A percentile compares a stretch with the other conserved stretches of the same genome.
Evolutionary conservation across 1,140 invertebrate genomes (phyloP).

Genomic region (Aradophagus sp.): DNA sequence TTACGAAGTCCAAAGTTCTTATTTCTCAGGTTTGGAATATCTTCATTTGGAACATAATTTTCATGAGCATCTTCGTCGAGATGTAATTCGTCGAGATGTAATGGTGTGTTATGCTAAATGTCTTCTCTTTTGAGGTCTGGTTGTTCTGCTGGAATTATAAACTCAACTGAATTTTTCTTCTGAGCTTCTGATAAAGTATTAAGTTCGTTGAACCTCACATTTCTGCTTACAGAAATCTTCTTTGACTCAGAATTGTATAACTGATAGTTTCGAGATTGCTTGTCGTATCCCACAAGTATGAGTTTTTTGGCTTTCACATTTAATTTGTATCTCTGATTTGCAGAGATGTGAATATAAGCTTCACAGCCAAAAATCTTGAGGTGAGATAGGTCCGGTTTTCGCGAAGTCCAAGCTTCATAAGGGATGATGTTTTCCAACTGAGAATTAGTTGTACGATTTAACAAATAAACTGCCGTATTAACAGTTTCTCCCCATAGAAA

Average conservation of each 20-base stretch:
- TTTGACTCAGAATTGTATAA: slow-evolving; percentile 23
- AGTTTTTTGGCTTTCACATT: slow-evolving; percentile 14
- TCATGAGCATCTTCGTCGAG: too few relatives aligned
- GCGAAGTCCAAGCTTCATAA: slow-evolving; percentile 56
- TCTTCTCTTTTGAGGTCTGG: too few relatives aligned
- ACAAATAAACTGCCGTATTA: slow-evolving; percentile 12
- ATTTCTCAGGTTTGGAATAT: too few relatives aligned
- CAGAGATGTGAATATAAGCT: slow-evolving; percentile 44
- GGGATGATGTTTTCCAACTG: slow-evolving; percentile 56
- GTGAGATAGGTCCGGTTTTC: slow-evolving; percentile 55
- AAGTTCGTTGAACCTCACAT: slow-evolving; percentile 12
- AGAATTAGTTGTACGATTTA: slow-evolving; percentile 12
- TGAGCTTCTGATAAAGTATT: slow-evolving; percentile 4
- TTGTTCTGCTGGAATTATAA: too few relatives aligned
- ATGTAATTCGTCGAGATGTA: too few relatives aligned
- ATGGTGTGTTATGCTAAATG: too few relatives aligned
- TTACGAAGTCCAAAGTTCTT: too few relatives aligned
- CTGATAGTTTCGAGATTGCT: slow-evolving; percentile 15
- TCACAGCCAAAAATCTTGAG: slow-evolving; percentile 63
- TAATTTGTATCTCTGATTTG: slow-evolving; percentile 19
- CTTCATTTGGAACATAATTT: too few relatives aligned
- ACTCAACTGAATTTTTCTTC: slow-evolving; percentile 12
- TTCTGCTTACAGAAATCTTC: slow-evolving; percentile 11
- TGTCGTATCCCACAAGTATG: slow-evolving; percentile 26
- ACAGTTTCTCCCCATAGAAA: slow-evolving; percentile 20